A percentile compares a stretch with the other conserved stretches of the same genome.
Conservation (phyloP, 2,888 invertebrate species). For the Parnassius glacialis region DNA sequence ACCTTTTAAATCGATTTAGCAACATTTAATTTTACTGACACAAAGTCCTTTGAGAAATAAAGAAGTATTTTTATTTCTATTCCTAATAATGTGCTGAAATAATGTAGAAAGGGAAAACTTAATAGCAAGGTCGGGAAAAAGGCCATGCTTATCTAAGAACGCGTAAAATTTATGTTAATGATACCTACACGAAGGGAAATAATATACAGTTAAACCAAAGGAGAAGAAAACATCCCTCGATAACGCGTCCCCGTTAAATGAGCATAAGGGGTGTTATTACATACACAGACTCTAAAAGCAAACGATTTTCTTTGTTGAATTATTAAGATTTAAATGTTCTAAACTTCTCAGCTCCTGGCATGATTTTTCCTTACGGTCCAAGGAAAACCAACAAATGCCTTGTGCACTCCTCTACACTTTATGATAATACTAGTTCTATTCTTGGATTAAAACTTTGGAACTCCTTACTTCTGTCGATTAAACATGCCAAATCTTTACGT, state of each 20-base stretch:
- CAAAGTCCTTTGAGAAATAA: conserved; percentile 3
- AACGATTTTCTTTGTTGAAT: no score
- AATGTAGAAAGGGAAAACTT: conserved; percentile 45
- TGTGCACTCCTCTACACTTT: no score
- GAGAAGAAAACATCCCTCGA: conserved; percentile 52
- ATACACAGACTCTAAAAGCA: neutral
- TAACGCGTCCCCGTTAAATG: conserved; percentile 63
- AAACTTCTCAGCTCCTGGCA: no score
- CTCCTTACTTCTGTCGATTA: no score
- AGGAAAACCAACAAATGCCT: no score
- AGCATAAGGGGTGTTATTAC: conserved; percentile 40
- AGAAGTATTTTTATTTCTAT: conserved; percentile 14
- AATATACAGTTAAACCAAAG: conserved; percentile 62
- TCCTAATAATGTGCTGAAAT: conserved; percentile 45
- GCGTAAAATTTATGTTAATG: conserved; percentile 74
- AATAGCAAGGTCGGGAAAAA: conserved; percentile 54
- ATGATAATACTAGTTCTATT: no score
- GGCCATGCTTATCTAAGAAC: conserved; percentile 34
- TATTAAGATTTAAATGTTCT: no score
- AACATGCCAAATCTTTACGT: no score
- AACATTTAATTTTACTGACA: conserved; percentile 35
- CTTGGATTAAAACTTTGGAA: no score
- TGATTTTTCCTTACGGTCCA: no score
- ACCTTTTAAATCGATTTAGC: conserved; percentile 32
- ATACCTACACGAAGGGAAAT: conserved; percentile 55